These are phyloP conservation scores for Seira ritae DNA, from an alignment of 2,888 invertebrate genomes.

Conservation along the genomic window DNA sequence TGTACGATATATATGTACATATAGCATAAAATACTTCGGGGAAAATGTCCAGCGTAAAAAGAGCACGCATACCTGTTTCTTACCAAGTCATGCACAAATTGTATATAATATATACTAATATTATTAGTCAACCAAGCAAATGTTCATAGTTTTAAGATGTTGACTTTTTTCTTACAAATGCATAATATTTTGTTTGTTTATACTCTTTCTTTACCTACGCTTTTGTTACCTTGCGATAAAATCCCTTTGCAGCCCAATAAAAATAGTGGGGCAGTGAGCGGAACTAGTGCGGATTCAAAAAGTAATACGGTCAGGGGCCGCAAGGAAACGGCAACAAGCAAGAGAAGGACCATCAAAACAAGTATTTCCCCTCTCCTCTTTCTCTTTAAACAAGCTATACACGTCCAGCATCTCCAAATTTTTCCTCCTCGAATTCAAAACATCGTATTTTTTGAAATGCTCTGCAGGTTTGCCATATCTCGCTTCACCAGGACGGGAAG, in stretches of 20 bases:
- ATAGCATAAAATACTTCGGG: background rate
- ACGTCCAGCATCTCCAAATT: background rate
- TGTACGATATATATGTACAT: no score
- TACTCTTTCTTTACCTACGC: slow-evolving; percentile 25
- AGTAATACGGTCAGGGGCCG: slow-evolving; percentile 49
- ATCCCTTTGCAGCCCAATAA: slow-evolving; percentile 55
- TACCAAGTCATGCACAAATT: background rate
- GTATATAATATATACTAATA: background rate
- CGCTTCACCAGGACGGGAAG: slow-evolving; percentile 22
- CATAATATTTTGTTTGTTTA: background rate
- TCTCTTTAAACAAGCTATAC: background rate
- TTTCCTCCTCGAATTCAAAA: background rate
- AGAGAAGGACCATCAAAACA: slow-evolving; percentile 28
- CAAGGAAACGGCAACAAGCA: slow-evolving; percentile 21
- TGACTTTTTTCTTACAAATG: background rate
- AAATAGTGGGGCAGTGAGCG: slow-evolving; percentile 15
- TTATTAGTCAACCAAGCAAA: background rate
- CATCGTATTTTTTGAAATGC: slow-evolving; percentile 23
- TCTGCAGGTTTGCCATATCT: slow-evolving; percentile 16
- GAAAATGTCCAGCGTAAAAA: background rate
- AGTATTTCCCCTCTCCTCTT: slow-evolving; percentile 7
- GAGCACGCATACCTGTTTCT: no score
- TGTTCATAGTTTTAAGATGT: background rate
- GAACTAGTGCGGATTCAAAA: slow-evolving; percentile 20
- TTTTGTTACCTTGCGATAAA: slow-evolving; percentile 33